These are phyloP conservation scores for Aradophagus sp. DNA, from an alignment of 1,140 invertebrate species.

Conservation along the genomic window DNA sequence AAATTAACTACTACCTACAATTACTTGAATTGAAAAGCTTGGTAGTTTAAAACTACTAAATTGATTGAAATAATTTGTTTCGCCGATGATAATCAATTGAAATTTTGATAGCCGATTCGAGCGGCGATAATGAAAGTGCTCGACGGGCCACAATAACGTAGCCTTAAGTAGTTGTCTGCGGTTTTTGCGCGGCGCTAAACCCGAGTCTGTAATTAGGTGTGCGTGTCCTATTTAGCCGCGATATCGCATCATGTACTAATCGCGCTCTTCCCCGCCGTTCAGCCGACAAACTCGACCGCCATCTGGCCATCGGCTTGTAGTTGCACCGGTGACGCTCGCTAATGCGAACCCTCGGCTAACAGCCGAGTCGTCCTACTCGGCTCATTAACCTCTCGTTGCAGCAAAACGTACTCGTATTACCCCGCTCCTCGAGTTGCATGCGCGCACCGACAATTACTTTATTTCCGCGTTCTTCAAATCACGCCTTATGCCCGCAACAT, in stretches of 20 bases:
- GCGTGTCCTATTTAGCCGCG: slow-evolving; percentile 46
- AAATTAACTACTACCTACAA: no score
- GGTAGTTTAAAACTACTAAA: no score
- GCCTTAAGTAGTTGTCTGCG: slow-evolving; percentile 19
- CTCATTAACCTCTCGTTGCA: slow-evolving; percentile 60
- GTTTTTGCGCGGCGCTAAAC: slow-evolving; percentile 24
- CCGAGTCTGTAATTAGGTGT: slow-evolving; percentile 66
- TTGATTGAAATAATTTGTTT: no score
- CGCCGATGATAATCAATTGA: background rate
- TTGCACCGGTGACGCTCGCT: slow-evolving; percentile 62
- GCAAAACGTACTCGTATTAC: slow-evolving; percentile 62
- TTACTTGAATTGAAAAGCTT: no score
- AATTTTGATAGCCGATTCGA: slow-evolving; percentile 4
- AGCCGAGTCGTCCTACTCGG: slow-evolving; percentile 33
- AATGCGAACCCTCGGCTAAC: slow-evolving; percentile 58
- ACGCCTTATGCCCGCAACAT: no score
- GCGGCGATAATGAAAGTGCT: slow-evolving; percentile 9
- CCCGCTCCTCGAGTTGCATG: slow-evolving; percentile 13
- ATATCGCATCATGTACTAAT: slow-evolving; percentile 46
- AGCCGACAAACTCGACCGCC: slow-evolving; percentile 41
- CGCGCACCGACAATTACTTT: slow-evolving; percentile 13
- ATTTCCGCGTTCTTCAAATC: no score
- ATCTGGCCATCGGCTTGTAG: slow-evolving; percentile 52
- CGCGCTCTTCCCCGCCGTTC: slow-evolving; percentile 25
- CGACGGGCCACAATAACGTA: background rate